These are phyloP conservation scores for Anguilla anguilla DNA, from an alignment of 2,797 vertebrate species.

Conservation along the genomic window DNA sequence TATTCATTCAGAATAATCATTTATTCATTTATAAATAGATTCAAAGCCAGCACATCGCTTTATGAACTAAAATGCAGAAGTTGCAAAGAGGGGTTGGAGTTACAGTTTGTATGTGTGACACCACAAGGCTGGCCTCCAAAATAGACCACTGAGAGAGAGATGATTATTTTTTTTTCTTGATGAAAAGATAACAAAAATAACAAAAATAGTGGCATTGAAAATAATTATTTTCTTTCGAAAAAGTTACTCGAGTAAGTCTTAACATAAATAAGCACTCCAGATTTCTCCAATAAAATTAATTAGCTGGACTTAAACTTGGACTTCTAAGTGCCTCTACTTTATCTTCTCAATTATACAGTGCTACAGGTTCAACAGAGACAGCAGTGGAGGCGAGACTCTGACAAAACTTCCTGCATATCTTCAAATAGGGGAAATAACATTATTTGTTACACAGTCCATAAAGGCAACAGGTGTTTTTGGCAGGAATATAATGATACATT, in stretches of 20 bases:
- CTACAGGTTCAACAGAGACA: conserved; percentile 4
- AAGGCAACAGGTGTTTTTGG: conserved; percentile 14
- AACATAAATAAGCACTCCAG: not conserved
- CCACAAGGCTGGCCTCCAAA: not conserved
- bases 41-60: not conserved
- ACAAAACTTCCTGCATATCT: conserved; percentile 2
- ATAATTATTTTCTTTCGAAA: not conserved
- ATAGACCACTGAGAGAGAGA: not conserved
- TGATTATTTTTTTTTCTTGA: not conserved
- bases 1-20: not conserved
- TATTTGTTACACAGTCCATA: not conserved
- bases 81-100: not conserved
- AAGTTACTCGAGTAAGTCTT: not conserved
- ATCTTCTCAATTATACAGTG: not conserved
- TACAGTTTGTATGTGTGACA: not conserved
- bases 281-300: not conserved
- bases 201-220: not conserved
- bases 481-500: not conserved
- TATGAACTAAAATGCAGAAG: not conserved
- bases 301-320: not conserved
- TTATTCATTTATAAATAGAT: not conserved
- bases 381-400: not conserved
- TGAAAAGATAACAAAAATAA: not conserved
- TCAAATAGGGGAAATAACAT: not conserved
- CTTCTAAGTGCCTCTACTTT: not conserved